phyloP scores from a whole-genome alignment of 1,140 invertebrate genomes.

The Drosophila sulfurigaster region DNA sequence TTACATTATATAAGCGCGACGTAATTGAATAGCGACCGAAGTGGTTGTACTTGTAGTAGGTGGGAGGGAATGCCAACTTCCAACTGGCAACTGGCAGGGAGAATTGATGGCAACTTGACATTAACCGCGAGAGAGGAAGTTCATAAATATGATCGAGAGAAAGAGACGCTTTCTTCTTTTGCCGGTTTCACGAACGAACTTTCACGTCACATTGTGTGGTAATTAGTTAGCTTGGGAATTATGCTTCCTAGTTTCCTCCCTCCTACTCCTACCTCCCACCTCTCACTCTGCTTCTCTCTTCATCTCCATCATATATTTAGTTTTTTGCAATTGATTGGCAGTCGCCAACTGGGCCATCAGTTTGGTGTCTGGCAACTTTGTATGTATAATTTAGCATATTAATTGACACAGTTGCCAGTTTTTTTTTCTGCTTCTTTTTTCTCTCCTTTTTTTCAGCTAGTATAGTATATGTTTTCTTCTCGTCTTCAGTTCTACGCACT shows the following conservation, averaged over 20 bases:
- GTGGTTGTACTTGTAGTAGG: background rate
- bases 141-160: conserved; percentile 46
- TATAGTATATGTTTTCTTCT: conserved; percentile 41
- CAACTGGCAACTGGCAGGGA: background rate
- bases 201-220: conserved; percentile 69
- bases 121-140: conserved; percentile 48
- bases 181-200: conserved; percentile 47
- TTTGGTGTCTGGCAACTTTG: conserved; percentile 54
- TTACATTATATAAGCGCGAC: conserved; percentile 56
- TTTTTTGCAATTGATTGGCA: conserved; percentile 77
- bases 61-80: background rate
- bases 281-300: background rate
- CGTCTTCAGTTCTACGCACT: conserved; percentile 62
- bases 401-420: conserved; percentile 79
- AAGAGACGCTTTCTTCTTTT: conserved; percentile 34
- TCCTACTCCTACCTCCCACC: background rate
- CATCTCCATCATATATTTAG: conserved; percentile 1
- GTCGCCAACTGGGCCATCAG: conserved; percentile 71
- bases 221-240: conserved; percentile 79
- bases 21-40: conserved; percentile 38
- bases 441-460: conserved; percentile 22
- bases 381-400: conserved; percentile 82
- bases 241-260: conserved; percentile 73
- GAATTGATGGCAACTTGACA: conserved; percentile 33
- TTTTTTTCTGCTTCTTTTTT: conserved; percentile 42